Evolutionary conservation across 2,797 vertebrate species (phyloP), one percentile per base, ranked within the genome.

Genomic region (Thaleichthys pacificus): DNA sequence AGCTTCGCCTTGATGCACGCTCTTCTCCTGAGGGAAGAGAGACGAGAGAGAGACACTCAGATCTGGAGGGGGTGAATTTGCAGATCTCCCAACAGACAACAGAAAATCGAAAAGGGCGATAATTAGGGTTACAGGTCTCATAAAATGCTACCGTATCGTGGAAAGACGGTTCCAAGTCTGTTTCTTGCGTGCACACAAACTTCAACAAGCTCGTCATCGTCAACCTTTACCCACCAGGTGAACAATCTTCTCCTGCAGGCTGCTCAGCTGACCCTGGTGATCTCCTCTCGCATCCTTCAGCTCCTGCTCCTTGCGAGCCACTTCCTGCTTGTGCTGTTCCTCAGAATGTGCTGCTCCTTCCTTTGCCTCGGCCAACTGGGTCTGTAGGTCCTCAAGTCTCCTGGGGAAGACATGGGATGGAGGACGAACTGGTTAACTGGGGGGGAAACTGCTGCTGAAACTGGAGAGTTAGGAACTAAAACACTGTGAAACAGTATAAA

Each of bases 331-430:
- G 66, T 93, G 81, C 58, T 82, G 89, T 74, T 95, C 93, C 86
- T 94, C 91, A 5, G 94, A 87, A 70, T 89, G 75, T 66, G 91
- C 92, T 15, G 88, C 83, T 17, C 87, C 93, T 81, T 97, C 94
- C 82, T 91, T 94, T 66, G 95, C 94, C 84, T 95, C 95, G 26
- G 86, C 91, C n/a, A 99, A 89, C 38, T 93, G 92, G 5, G 88
- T 85, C 83, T 97, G 95, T 58, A 96, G 86, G 80, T 97, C 95
- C 84, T 97, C 95, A 19, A 97, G 81, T 72, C 89, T 90, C 90
- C 98, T 99, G 80, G 49, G 75, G 5, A n/a, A 7, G 30, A 17
- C 14, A 35, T 17, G 8, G 58, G 15, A 47, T 62, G 28, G 8
- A 61, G 42, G 24, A 11, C 9, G 1, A 28, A 30, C 24, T 22